These are phyloP conservation scores for Semicossyphus pulcher DNA, from an alignment of 2,113 vertebrate genomes.

Conservation along the genomic window DNA sequence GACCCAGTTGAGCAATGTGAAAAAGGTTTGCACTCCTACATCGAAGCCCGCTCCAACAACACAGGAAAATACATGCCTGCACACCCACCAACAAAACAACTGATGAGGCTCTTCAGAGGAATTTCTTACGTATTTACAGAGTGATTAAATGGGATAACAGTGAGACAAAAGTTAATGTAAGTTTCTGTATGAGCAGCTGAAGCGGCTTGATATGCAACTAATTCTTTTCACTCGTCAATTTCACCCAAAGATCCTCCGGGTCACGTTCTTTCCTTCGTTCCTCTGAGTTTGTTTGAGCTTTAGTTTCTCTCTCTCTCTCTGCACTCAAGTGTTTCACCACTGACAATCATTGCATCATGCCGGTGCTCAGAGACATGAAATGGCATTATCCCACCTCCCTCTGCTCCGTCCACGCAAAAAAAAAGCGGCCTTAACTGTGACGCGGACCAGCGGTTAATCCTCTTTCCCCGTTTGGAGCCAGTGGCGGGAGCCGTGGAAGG, in stretches of 20 bases:
- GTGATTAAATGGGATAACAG: background rate
- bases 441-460: conserved; percentile 82
- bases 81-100: background rate
- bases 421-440: conserved; percentile 77
- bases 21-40: background rate
- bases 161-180: background rate
- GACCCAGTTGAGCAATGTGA: background rate
- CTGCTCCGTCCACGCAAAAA: conserved; percentile 75
- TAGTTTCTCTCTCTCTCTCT: conserved; percentile 40
- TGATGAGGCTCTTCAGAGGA: background rate
- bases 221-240: background rate
- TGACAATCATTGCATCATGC: conserved; percentile 74
- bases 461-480: conserved; percentile 75
- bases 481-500: conserved; percentile 72
- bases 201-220: background rate
- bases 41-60: background rate
- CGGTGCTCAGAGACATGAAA: conserved; percentile 76
- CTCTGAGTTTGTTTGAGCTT: conserved; percentile 32
- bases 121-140: background rate
- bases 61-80: too few relatives aligned
- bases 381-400: conserved; percentile 81
- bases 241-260: background rate
- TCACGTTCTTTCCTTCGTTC: conserved; percentile 33
- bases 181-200: background rate
- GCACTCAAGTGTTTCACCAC: conserved; percentile 38